Conservation (phyloP, 1,140 invertebrate genomes). For the Drosophila bipectinata region DNA sequence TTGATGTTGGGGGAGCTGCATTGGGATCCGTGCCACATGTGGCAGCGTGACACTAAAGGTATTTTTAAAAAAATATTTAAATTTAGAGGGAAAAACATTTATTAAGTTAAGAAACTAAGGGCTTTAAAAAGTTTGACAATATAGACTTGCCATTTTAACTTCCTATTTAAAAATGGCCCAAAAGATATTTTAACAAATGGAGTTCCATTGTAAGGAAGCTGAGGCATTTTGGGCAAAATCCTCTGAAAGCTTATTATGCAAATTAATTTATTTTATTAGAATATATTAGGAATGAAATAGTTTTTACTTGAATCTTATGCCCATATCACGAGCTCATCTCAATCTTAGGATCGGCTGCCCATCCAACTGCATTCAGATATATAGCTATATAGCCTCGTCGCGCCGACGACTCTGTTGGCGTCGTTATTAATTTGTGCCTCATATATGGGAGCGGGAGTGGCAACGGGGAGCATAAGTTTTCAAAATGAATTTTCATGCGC, state of each 20-base stretch:
- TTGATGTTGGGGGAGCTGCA: constrained; percentile 54
- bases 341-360: neutral
- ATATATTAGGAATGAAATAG: too few species aligned
- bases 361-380: constrained; percentile 20
- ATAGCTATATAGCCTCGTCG: constrained; percentile 43
- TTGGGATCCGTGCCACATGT: neutral
- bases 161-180: too few species aligned
- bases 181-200: too few species aligned
- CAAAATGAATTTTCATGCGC: constrained; percentile 70
- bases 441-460: constrained; percentile 26
- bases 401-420: constrained; percentile 55
- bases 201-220: too few species aligned
- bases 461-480: constrained; percentile 47
- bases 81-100: neutral
- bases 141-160: too few species aligned
- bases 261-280: too few species aligned
- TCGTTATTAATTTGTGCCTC: constrained; percentile 71
- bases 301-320: neutral
- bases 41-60: constrained; percentile 26
- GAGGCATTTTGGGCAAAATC: neutral
- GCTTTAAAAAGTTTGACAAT: too few species aligned
- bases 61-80: neutral
- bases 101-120: too few species aligned
- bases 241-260: neutral
- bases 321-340: constrained; percentile 16